A percentile compares a stretch with the other conserved stretches of the same genome.
Conservation (phyloP, 1,140 invertebrate species). For the Pinna nobilis region DNA sequence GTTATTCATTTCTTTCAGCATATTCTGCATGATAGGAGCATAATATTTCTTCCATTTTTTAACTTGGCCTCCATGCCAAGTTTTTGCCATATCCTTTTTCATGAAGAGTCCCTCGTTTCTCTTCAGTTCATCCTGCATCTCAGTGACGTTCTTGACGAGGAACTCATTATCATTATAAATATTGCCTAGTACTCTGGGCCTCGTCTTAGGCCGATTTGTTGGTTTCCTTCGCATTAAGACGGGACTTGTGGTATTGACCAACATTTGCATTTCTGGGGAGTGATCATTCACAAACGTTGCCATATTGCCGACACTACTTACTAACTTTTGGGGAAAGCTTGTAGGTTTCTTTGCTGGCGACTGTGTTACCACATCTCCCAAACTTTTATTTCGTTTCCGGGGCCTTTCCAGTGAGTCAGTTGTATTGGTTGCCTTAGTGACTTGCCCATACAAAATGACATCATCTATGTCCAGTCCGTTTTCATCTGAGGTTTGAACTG, state of each 20-base stretch:
- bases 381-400: constrained; percentile 25
- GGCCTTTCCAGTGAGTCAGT: constrained; percentile 37
- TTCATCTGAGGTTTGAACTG: constrained; percentile 39
- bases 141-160: neutral
- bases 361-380: constrained; percentile 28
- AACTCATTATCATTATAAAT: neutral
- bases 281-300: constrained; percentile 38
- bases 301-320: constrained; percentile 22
- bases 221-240: constrained; percentile 55
- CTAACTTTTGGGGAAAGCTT: constrained; percentile 30
- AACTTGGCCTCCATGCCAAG: constrained; percentile 54
- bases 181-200: constrained; percentile 19
- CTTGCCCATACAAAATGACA: neutral
- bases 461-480: constrained; percentile 23
- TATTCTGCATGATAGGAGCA: constrained; percentile 46
- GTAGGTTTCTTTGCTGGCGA: constrained; percentile 33
- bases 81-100: constrained; percentile 53
- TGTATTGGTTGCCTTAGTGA: constrained; percentile 34
- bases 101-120: constrained; percentile 30
- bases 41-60: constrained; percentile 53
- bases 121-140: constrained; percentile 1
- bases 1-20: constrained; percentile 35
- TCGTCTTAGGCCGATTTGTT: constrained; percentile 12
- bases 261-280: constrained; percentile 62
- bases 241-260: constrained; percentile 65